A percentile compares a stretch with the other conserved stretches of the same genome.
Conservation (phyloP, 2,888 invertebrate species). For the Polia nebulosa region DNA sequence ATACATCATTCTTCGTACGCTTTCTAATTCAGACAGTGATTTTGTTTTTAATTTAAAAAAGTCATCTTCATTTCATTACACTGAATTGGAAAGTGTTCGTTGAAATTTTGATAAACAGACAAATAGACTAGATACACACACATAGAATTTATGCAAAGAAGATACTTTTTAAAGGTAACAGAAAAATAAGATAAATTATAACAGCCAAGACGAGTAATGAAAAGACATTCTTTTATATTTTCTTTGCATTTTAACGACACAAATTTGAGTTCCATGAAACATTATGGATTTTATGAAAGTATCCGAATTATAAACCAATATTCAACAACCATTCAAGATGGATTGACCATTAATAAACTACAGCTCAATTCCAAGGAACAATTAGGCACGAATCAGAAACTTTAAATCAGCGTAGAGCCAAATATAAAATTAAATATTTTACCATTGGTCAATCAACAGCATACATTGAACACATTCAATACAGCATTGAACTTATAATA, state of each 20-base stretch:
- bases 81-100: slow-evolving; percentile 26
- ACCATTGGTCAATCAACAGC: slow-evolving; percentile 53
- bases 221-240: slow-evolving; percentile 16
- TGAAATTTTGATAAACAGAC: slow-evolving; percentile 20
- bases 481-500: slow-evolving; percentile 46
- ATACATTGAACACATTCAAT: slow-evolving; percentile 69
- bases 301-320: slow-evolving; percentile 48
- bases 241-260: slow-evolving; percentile 40
- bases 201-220: not conserved
- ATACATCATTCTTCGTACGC: slow-evolving; percentile 6
- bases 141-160: slow-evolving; percentile 48
- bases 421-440: too few relatives aligned
- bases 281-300: slow-evolving; percentile 23
- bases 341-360: slow-evolving; percentile 56
- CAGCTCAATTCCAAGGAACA: not conserved
- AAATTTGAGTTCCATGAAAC: slow-evolving; percentile 23
- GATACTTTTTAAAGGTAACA: slow-evolving; percentile 16
- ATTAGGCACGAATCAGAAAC: not conserved
- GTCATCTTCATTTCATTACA: not conserved
- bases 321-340: slow-evolving; percentile 57
- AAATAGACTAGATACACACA: slow-evolving; percentile 57
- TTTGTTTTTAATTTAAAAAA: too few relatives aligned
- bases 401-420: not conserved
- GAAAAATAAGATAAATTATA: not conserved
- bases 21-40: not conserved